These are phyloP conservation scores for Trichopria drosophilae DNA, from an alignment of 2,888 invertebrate species.

Conservation along the genomic window DNA sequence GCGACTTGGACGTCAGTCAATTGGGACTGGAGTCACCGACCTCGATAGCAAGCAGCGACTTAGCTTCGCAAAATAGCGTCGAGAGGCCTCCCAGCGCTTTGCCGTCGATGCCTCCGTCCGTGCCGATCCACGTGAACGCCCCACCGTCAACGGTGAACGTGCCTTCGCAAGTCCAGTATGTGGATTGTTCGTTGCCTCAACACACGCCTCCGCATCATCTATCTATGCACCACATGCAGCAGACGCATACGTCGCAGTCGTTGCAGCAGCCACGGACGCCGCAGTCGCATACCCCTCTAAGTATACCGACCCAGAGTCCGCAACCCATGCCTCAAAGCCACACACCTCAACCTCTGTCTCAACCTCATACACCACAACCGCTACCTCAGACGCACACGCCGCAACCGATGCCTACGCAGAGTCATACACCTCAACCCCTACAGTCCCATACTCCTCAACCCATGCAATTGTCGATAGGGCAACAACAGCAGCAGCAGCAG, in stretches of 20 bases:
- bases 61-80: conserved; percentile 74
- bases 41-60: conserved; percentile 83
- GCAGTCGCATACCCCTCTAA: conserved; percentile 55
- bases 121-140: too few species aligned
- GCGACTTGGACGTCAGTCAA: conserved; percentile 82
- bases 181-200: conserved; percentile 76
- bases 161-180: conserved; percentile 62
- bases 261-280: conserved; percentile 58
- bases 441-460: conserved; percentile 52
- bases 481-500: conserved; percentile 53
- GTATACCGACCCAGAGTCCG: conserved; percentile 50
- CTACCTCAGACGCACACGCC: conserved; percentile 52
- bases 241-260: conserved; percentile 55
- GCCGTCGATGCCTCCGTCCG: conserved; percentile 53
- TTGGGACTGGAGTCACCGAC: conserved; percentile 86
- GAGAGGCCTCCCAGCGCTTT: conserved; percentile 67
- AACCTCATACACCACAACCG: conserved; percentile 53
- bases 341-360: conserved; percentile 48
- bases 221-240: conserved; percentile 50
- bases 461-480: conserved; percentile 51
- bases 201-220: conserved; percentile 61
- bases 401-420: conserved; percentile 49
- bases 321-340: conserved; percentile 59
- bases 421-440: conserved; percentile 53
- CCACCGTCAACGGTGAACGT: too few species aligned